Conservation (phyloP, 2,797 vertebrate genomes). For the Graptemys geographica region DNA sequence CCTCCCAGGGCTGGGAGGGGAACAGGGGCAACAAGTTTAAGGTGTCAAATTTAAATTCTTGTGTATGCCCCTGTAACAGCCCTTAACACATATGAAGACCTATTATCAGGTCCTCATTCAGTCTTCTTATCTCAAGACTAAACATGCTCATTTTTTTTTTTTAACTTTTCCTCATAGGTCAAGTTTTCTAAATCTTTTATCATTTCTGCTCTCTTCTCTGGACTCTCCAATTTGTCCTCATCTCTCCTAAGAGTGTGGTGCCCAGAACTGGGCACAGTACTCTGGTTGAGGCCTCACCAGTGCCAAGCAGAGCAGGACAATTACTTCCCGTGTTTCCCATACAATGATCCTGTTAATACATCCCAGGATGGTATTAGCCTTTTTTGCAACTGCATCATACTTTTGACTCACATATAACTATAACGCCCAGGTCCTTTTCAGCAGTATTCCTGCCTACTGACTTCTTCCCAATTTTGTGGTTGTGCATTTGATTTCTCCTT, state of each 20-base stretch:
- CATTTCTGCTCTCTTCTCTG: background rate
- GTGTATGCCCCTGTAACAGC: too few relatives aligned
- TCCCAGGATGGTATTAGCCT: background rate
- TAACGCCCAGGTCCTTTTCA: background rate
- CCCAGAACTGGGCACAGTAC: background rate
- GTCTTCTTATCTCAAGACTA: background rate
- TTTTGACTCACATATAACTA: background rate
- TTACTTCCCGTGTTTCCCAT: background rate
- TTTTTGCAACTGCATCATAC: background rate
- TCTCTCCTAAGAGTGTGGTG: background rate
- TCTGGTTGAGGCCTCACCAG: background rate
- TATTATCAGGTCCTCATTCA: background rate
- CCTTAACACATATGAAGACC: background rate
- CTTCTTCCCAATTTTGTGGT: background rate
- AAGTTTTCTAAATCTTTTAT: background rate
- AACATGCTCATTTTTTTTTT: background rate
- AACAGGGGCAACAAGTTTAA: too few relatives aligned
- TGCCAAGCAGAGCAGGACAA: background rate
- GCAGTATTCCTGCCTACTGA: background rate
- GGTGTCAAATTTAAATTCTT: too few relatives aligned
- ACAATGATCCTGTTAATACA: background rate
- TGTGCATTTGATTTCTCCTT: background rate
- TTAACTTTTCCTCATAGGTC: background rate
- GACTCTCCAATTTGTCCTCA: background rate
- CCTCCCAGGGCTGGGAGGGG: too few relatives aligned